Base-by-base conservation (phyloP, 2,113 vertebrate species). In the Pandion haliaetus region DNA sequence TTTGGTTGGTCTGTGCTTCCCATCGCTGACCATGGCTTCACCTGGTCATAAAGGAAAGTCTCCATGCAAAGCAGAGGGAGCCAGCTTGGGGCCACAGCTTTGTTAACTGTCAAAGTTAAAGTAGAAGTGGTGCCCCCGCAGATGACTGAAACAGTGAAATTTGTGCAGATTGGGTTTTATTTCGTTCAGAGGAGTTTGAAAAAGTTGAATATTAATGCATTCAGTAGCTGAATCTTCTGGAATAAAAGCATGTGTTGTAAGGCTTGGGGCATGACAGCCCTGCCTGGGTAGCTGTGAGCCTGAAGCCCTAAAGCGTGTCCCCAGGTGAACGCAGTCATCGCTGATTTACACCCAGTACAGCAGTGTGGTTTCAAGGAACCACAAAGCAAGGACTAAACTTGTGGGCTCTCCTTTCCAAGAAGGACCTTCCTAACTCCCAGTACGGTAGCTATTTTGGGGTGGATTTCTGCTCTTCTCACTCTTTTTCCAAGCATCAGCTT, bases 371-470 rank as follows among this genome's bases (percentile, higher is more conserved):
- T 57, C 55, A 61, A 0, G 1, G 9, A 65, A 52, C 54, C 1
- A 1, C 2, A 2, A 40, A 83, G n/a, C 28, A 63, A 77, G 21
- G 28, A 5, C 29, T 81, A 14, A 59, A 52, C 6, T 38, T 72
- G 19, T 50, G 32, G 26, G 25, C 9, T 73, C 12, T 63, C 14
- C 16, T 84, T 78, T 23, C 34, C 50, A 58, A 34, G 59, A 61
- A 77, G 11, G 14, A 36, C 20, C 63, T 78, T 5, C 18, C 18
- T 17, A 34, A 0, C 81, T 72, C 32, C 28, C 18, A 38, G 5
- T 1, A 3, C 3, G 1, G 26, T 61, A 78, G 5, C 12, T 66
- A 3, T 7, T 85, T 62, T 42, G 3, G 32, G 1, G 10, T 47
- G 44, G 74, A 8, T 82, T 72, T 79, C n/a, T 88, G 12, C n/a